Evolutionary conservation across 2,888 invertebrate species (phyloP).

Genomic region (Nomada lathburiana): DNA sequence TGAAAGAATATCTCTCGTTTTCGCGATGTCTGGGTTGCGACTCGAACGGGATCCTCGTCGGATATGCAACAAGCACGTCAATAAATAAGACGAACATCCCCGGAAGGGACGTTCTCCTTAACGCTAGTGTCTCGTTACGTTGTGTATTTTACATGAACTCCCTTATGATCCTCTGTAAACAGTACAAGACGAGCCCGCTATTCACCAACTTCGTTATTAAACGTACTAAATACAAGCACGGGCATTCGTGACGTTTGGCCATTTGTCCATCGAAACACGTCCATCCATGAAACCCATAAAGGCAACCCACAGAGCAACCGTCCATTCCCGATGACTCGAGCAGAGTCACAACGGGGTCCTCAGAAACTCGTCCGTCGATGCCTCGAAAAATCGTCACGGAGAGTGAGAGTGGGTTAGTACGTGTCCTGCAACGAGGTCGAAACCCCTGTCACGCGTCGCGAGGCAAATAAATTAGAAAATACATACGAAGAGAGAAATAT

Average conservation of each 20-base stretch:
- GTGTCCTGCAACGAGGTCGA: neutral
- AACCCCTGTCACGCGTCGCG: conserved; percentile 20
- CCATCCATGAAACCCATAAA: neutral
- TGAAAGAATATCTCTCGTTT: conserved; percentile 24
- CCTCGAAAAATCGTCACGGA: conserved; percentile 3
- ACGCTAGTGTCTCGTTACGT: conserved; percentile 37
- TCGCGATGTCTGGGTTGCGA: neutral
- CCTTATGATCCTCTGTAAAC: conserved; percentile 20
- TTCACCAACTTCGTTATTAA: neutral
- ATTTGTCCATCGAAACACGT: neutral
- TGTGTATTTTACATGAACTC: conserved; percentile 18
- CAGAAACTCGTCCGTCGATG: neutral
- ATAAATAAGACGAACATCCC: conserved; percentile 41
- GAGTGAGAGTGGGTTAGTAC: no score
- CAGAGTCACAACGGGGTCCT: neutral
- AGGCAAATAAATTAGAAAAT: conserved; percentile 52
- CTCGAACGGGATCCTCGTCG: conserved; percentile 28
- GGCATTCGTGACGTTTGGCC: neutral
- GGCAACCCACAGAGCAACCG: no score
- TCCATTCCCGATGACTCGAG: neutral
- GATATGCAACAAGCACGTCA: conserved; percentile 41
- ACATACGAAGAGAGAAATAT: conserved; percentile 2
- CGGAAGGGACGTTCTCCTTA: conserved; percentile 15
- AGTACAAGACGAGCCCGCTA: neutral
- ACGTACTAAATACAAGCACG: conserved; percentile 9